Evolutionary conservation across 23 tunicate genomes (phyloP).

Genomic region (Clavelina lepadiformis): DNA sequence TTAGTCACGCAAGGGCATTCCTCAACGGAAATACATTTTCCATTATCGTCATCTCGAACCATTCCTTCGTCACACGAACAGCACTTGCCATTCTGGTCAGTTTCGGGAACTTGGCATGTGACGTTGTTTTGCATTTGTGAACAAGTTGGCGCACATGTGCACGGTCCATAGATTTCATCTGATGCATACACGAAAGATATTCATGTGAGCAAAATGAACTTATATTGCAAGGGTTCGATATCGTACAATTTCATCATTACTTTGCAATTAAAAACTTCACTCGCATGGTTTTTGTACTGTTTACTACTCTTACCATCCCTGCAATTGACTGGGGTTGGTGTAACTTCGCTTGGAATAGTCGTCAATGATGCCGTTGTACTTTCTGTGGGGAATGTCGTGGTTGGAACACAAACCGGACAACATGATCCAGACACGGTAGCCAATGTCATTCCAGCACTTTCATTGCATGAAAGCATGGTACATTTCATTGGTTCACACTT

Average conservation of each 20-base stretch:
- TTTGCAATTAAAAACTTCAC: too few species aligned
- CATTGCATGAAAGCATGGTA: slow-evolving; percentile 30
- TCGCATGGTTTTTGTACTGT: too few species aligned
- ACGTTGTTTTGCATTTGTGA: slow-evolving; percentile 9
- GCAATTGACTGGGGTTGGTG: slow-evolving; percentile 25
- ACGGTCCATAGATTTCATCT: slow-evolving; percentile 67
- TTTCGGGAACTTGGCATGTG: slow-evolving; percentile 22
- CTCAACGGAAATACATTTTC: slow-evolving; percentile 67
- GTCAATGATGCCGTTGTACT: slow-evolving; percentile 13
- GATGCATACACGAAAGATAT: too few species aligned
- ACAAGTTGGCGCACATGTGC: slow-evolving; percentile 69
- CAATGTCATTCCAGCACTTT: slow-evolving; percentile 29
- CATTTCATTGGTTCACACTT: slow-evolving; percentile 41
- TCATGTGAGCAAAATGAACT: too few species aligned
- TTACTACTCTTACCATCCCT: slow-evolving; percentile 53
- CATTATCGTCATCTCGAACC: slow-evolving; percentile 77
- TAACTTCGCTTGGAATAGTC: neutral
- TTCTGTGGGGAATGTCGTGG: slow-evolving; percentile 47
- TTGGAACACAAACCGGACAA: slow-evolving; percentile 73
- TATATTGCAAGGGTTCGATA: too few species aligned
- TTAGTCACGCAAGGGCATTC: slow-evolving; percentile 58
- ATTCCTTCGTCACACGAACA: slow-evolving; percentile 74
- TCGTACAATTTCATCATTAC: too few species aligned
- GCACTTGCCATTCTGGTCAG: slow-evolving; percentile 47
- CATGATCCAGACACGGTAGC: slow-evolving; percentile 61